These are phyloP conservation scores for Polypterus bichir DNA, from an alignment of 2,113 vertebrate species.

Conservation along the genomic window DNA sequence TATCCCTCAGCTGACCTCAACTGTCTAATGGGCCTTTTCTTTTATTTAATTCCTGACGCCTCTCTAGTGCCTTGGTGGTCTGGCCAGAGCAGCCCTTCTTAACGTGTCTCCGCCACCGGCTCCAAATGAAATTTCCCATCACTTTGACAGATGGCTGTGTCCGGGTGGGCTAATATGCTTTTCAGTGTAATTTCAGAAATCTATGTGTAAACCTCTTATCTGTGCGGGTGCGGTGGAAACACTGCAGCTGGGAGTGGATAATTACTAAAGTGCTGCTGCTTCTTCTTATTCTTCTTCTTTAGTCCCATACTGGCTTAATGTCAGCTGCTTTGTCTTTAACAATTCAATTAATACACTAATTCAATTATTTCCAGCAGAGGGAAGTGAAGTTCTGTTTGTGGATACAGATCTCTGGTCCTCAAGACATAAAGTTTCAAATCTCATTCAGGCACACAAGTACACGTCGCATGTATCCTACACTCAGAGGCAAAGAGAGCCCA, in stretches of 20 bases:
- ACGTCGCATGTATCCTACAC: no score
- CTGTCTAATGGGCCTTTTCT: neutral
- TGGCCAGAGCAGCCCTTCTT: constrained; percentile 11
- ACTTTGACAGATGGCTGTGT: constrained; percentile 3
- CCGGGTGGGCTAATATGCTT: constrained; percentile 9
- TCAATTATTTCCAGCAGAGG: no score
- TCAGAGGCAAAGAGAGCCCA: no score
- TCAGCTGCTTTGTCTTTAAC: no score
- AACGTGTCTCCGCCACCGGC: neutral
- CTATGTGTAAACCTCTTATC: constrained; percentile 15
- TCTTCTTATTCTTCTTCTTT: no score
- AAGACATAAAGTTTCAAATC: no score
- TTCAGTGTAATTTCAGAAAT: constrained; percentile 12
- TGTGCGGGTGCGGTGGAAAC: constrained; percentile 4
- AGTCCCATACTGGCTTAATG: no score
- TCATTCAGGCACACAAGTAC: no score
- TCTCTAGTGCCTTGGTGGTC: neutral
- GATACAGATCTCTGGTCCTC: no score
- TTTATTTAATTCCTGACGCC: neutral
- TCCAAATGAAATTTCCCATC: constrained; percentile 10
- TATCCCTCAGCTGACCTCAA: neutral
- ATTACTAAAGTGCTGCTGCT: constrained; percentile 3
- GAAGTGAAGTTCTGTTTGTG: no score
- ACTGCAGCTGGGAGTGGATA: constrained; percentile 10
- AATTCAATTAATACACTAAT: no score